These are phyloP conservation scores for Ginglymostoma cirratum DNA, from an alignment of 2,113 vertebrate species.

Conservation along the genomic window DNA sequence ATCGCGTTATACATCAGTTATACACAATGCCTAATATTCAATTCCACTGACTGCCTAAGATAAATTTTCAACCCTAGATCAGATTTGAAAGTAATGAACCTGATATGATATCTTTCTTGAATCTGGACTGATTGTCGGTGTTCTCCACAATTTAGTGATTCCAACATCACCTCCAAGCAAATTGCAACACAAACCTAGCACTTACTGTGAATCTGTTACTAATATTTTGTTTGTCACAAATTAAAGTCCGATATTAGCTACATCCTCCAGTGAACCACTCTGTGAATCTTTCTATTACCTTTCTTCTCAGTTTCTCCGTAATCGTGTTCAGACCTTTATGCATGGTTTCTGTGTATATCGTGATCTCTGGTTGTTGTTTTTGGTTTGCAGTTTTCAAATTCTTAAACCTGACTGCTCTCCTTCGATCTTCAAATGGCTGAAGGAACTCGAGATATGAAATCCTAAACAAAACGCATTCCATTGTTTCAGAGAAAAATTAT, in stretches of 20 bases:
- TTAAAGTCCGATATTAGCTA: not conserved
- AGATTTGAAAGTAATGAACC: not conserved
- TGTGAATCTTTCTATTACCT: slow-evolving; percentile 20
- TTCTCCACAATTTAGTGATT: not conserved
- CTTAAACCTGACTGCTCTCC: not conserved
- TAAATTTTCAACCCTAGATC: not conserved
- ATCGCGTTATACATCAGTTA: too few relatives aligned
- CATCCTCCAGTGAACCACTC: not conserved
- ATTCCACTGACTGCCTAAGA: too few relatives aligned
- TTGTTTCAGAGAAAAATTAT: not conserved
- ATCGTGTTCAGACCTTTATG: slow-evolving; percentile 33
- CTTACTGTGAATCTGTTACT: not conserved
- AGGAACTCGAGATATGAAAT: slow-evolving; percentile 43
- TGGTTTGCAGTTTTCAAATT: not conserved
- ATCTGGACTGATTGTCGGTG: not conserved
- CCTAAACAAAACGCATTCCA: not conserved
- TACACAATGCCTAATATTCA: too few relatives aligned
- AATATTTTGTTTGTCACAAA: not conserved
- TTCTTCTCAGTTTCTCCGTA: slow-evolving; percentile 27
- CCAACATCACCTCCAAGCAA: not conserved
- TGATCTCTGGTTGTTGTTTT: not conserved
- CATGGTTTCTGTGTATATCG: slow-evolving; percentile 19
- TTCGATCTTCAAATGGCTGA: slow-evolving; percentile 41
- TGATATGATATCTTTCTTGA: not conserved
- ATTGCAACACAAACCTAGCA: not conserved